A percentile compares a stretch with the other conserved stretches of the same genome.
These are phyloP conservation scores for Cryptomyrus ogoouensis DNA, from an alignment of 2,113 vertebrate species.

Conservation along the genomic window DNA sequence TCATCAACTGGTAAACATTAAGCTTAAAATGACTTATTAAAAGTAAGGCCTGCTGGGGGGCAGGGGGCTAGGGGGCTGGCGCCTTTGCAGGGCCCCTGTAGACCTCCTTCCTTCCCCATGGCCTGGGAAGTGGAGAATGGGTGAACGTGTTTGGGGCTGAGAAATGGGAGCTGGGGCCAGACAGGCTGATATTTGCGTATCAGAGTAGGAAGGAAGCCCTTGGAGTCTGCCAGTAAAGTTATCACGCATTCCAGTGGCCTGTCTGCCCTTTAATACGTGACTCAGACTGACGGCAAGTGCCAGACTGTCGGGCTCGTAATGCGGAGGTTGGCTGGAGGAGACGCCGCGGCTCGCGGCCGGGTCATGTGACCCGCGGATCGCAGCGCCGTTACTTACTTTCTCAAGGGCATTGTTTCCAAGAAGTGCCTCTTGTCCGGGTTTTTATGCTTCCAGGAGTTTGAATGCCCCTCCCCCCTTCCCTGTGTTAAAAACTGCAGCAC, in stretches of 20 bases:
- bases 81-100: neutral
- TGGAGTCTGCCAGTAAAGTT: slow-evolving; percentile 5
- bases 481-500: neutral
- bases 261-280: slow-evolving; percentile 11
- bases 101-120: neutral
- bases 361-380: neutral
- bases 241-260: neutral
- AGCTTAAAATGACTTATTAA: neutral
- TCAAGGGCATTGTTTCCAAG: neutral
- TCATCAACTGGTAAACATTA: neutral
- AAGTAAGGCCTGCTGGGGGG: neutral
- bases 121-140: neutral
- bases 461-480: neutral
- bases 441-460: neutral
- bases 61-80: neutral
- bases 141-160: neutral
- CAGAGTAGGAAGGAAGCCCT: neutral
- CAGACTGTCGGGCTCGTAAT: slow-evolving; percentile 3
- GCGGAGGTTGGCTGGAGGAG: neutral
- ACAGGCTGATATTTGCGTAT: neutral
- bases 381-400: neutral
- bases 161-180: neutral
- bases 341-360: neutral
- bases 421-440: neutral
- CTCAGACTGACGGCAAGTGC: neutral